Conservation (phyloP, 2,113 vertebrate genomes). For the Malurus alboscapulatus region DNA sequence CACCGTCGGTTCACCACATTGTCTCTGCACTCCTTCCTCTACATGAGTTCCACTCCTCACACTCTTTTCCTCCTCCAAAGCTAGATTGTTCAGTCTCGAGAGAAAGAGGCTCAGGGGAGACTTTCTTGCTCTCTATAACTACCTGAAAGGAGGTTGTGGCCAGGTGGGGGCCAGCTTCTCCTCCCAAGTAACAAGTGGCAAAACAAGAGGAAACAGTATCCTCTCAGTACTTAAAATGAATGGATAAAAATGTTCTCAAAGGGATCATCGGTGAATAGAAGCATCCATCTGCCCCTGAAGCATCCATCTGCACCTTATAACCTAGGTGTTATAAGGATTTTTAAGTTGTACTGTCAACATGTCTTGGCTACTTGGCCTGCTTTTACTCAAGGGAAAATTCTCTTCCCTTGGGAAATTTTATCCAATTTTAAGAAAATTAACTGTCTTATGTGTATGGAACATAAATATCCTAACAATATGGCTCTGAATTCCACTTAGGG, state of each 20-base stretch:
- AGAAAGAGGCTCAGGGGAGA: background rate
- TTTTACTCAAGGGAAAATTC: background rate
- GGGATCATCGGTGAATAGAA: background rate
- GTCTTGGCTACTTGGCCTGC: background rate
- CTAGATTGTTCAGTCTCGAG: background rate
- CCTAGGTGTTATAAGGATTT: background rate
- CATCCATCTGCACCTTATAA: background rate
- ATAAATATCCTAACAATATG: background rate
- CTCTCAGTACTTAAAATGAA: background rate
- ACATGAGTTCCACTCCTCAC: background rate
- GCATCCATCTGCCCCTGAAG: background rate
- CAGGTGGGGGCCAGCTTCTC: background rate
- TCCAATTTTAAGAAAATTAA: background rate
- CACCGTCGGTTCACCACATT: fast-evolving
- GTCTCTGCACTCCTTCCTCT: background rate
- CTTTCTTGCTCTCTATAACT: background rate
- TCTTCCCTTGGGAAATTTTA: background rate
- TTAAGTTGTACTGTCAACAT: background rate
- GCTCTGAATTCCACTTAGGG: background rate
- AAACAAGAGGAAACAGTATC: background rate
- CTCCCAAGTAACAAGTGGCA: background rate
- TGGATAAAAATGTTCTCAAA: background rate
- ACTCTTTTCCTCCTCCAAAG: background rate
- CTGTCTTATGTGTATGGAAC: background rate
- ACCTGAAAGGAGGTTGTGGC: no score